A percentile compares a stretch with the other conserved stretches of the same genome.
phyloP scores from a whole-genome alignment of 2,797 vertebrate species.

The Gallinago solitaria region DNA sequence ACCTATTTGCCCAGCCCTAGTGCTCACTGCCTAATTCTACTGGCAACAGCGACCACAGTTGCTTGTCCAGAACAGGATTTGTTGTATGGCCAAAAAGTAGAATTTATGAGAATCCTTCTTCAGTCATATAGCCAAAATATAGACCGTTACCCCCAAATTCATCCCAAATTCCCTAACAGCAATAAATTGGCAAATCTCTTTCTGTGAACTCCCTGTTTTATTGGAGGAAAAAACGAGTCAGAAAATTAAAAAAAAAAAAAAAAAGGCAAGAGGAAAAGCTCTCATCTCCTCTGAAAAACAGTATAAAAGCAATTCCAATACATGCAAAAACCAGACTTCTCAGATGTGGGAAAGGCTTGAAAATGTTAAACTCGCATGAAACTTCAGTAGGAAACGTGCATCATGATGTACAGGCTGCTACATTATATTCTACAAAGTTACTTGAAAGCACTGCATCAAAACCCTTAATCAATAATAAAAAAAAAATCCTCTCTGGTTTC shows the following conservation, averaged over 20 bases:
- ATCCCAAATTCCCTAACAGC: neutral
- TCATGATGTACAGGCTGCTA: neutral
- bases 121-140: slow-evolving; percentile 40
- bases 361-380: slow-evolving; percentile 15
- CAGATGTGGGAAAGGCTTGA: neutral
- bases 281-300: neutral
- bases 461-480: neutral
- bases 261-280: neutral
- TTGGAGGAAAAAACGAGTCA: neutral
- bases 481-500: neutral
- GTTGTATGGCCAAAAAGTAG: slow-evolving; percentile 30
- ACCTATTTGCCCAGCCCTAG: neutral
- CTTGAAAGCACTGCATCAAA: neutral
- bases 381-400: neutral
- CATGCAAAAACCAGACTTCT: neutral
- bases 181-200: neutral
- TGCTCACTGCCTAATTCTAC: neutral
- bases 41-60: slow-evolving; percentile 15
- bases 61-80: slow-evolving; percentile 53
- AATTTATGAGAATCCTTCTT: slow-evolving; percentile 48
- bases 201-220: neutral
- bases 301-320: slow-evolving; percentile 27
- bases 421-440: neutral
- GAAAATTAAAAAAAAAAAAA: neutral
- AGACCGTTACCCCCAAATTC: neutral